These are phyloP conservation scores for Montipora capricornis DNA, from an alignment of 64 coral and sea anemone species.

Conservation along the genomic window DNA sequence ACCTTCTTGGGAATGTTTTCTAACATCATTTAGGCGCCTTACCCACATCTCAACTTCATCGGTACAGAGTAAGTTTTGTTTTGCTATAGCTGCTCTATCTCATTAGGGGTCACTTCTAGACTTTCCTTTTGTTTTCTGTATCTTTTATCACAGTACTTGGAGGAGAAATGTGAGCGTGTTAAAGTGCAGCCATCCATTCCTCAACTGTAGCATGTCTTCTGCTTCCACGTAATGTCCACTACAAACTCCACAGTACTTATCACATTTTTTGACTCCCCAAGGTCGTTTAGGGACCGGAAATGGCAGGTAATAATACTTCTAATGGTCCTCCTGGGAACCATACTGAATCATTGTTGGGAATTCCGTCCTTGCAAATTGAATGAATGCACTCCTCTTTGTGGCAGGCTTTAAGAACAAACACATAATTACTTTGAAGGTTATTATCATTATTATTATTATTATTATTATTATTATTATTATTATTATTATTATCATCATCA, in stretches of 20 bases:
- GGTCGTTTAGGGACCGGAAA: conserved; percentile 55
- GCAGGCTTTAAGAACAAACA: conserved; percentile 16
- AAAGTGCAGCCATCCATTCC: background rate
- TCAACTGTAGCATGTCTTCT: conserved; percentile 26
- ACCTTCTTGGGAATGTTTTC: conserved; percentile 48
- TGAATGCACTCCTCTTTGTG: background rate
- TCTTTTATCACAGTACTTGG: conserved; percentile 9
- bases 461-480: no score
- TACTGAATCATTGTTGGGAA: conserved; percentile 40
- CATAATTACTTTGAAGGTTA: background rate
- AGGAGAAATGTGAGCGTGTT: background rate
- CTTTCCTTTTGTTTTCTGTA: conserved; percentile 40
- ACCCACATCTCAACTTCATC: background rate
- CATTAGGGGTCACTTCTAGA: conserved; percentile 24
- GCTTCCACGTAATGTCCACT: conserved; percentile 56
- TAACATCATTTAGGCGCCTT: conserved; percentile 46
- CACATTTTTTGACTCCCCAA: conserved; percentile 52
- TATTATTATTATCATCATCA: no score
- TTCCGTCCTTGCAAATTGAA: conserved; percentile 12
- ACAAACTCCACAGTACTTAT: conserved; percentile 60
- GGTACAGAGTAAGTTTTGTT: conserved; percentile 35
- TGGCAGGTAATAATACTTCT: conserved; percentile 54
- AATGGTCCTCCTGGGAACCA: conserved; percentile 56
- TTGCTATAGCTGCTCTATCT: conserved; percentile 43
- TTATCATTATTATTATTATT: no score